phyloP scores from a whole-genome alignment of 2,888 invertebrate genomes.

The Beris morrisii region DNA sequence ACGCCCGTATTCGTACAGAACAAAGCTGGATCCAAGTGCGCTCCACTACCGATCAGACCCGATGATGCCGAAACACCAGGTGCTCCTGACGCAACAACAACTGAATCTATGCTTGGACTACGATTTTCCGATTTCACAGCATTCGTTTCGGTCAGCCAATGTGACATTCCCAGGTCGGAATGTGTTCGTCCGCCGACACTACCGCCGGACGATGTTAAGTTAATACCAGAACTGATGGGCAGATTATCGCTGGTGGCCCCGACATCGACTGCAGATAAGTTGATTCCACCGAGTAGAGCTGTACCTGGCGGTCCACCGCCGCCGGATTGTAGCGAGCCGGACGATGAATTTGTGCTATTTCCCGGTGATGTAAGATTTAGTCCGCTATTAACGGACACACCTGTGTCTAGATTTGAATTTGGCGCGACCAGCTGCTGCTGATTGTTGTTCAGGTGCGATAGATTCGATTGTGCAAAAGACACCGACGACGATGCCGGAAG shows the following conservation, averaged over 20 bases:
- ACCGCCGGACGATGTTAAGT: conserved; percentile 10
- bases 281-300: conserved; percentile 27
- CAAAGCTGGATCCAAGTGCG: conserved; percentile 40
- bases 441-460: conserved; percentile 40
- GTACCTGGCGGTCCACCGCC: conserved; percentile 8
- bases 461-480: conserved; percentile 38
- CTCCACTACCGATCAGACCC: conserved; percentile 24
- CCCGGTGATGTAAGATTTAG: conserved; percentile 46
- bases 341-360: conserved; percentile 49
- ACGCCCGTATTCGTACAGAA: conserved; percentile 42
- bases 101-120: conserved; percentile 66
- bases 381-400: conserved; percentile 59
- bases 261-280: conserved; percentile 12
- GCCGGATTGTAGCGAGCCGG: conserved; percentile 46
- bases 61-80: conserved; percentile 21
- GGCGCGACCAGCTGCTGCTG: conserved; percentile 32
- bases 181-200: conserved; percentile 33
- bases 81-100: conserved; percentile 47
- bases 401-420: conserved; percentile 55
- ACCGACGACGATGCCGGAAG: conserved; percentile 39
- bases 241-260: conserved; percentile 34
- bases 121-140: conserved; percentile 72
- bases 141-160: conserved; percentile 52
- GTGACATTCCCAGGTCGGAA: conserved; percentile 50
- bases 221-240: conserved; percentile 34